Base-by-base conservation (phyloP, 2,797 vertebrate genomes). In the Poecile montanus region DNA sequence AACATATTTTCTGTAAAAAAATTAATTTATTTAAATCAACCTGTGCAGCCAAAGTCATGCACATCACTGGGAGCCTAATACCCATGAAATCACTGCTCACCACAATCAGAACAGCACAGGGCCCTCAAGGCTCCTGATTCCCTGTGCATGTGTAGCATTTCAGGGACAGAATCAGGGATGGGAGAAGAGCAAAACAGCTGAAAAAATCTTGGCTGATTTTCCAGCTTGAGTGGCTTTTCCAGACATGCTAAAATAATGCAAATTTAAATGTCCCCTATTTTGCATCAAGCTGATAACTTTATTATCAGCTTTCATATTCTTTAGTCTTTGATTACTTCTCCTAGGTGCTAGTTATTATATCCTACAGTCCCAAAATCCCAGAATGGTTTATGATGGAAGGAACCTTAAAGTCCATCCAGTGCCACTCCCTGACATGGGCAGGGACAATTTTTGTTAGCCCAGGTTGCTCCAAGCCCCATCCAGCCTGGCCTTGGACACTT, bases 401-500 rank as follows among this genome's bases (percentile, higher is more conserved):
- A 5, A 29, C 7, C 16, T 45, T 4, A 65, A 44, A 79, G 23
- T 3, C 6, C 32, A 27, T 10, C 14, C 27, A 17, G 14, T 30
- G 1, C 20, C 20, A 18, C 5, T 11, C 29, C 20, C 8, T 71
- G 42, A 58, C 44, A 29, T 10, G 36, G 26, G 3, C 44, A 65
- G 66, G 75, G 67, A 38, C 67, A 14, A 5, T 22, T 79, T 1
- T 11, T 16, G 14, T 23, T 3, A 0, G 0, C n/a, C 23, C 53
- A 66, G 19, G 13, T 0, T 11, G 10, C 5, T 79, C 44, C 65
- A 21, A 77, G 13, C 11, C 25, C 30, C 0, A 0, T 26, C 56
- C 44, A 50, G 0, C 44, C 44, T 32, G 58, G 51, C 16, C 32
- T 71, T 4, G 66, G 67, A 2, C 85, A n/a, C 7, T 72, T 0